Evolutionary conservation across 2,888 invertebrate species (phyloP), one percentile per base, ranked within the genome.

Genomic region (Heliconius erato): DNA sequence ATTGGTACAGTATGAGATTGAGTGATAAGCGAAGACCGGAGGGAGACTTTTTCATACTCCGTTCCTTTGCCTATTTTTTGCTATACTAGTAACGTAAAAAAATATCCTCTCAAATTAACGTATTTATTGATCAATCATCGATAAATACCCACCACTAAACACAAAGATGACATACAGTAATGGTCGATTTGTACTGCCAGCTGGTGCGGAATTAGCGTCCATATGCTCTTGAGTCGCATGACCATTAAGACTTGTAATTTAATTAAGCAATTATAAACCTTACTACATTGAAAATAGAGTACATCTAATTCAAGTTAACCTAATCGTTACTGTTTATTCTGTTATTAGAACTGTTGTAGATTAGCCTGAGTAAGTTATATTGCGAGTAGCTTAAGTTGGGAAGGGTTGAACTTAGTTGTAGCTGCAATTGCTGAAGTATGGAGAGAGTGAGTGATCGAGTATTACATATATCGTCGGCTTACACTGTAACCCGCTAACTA

Each of bases 161-260:
- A 86, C n/a, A 91, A 88, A 92, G 93, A 94, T 95, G 95, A 95
- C 94, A 91, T 93, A 95, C 94, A 93, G 95, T 95, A 95, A 95
- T 95, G 93, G 94, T 87, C 88, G 91, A 89, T 88, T 88, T 88
- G 91, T 90, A 91, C 87, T 90, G 89, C 92, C 95, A 94, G 93
- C 93, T 95, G 94, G 88, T 90, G 88, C 92, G 83, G 84, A 85
- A 87, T 86, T 86, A 86, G 84, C 85, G 82, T 81, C 81, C 83
- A 81, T 81, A 82, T 83, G 84, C 83, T 82, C 80, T 79, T 82
- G 83, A 83, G 82, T 83, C 82, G 71, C 82, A 83, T 79, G 80
- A 80, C 80, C 77, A 69, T 40, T 69, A 77, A n/a, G 44, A n/a
- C 68, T 76, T 63, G 26, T 77, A 77, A 82, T 77, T 79, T 67